phyloP scores from a whole-genome alignment of 2,888 invertebrate genomes.

The Chymomyza procnemis region DNA sequence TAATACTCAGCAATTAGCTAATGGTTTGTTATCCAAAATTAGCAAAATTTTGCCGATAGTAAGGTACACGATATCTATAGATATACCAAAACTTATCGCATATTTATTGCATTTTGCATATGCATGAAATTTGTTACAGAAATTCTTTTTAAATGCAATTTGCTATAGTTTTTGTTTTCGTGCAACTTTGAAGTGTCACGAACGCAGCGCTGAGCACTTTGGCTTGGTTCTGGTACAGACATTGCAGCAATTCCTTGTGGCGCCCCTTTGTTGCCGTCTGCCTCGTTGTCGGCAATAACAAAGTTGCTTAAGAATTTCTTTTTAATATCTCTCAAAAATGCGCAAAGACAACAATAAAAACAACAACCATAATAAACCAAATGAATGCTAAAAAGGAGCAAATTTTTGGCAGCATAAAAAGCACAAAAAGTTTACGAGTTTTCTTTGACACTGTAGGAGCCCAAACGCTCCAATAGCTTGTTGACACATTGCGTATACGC shows the following conservation, averaged over 20 bases:
- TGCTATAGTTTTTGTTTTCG: slow-evolving; percentile 43
- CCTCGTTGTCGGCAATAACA: slow-evolving; percentile 13
- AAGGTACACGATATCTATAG: not conserved
- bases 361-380: not conserved
- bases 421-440: slow-evolving; percentile 24
- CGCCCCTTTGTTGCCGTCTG: not conserved
- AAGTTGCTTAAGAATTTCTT: slow-evolving; percentile 48
- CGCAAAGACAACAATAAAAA: slow-evolving; percentile 4
- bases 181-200: slow-evolving; percentile 57
- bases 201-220: slow-evolving; percentile 14
- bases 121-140: slow-evolving; percentile 7
- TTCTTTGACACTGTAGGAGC: not conserved
- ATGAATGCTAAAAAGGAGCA: not conserved
- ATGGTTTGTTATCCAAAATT: slow-evolving; percentile 25
- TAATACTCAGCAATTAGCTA: slow-evolving; percentile 13
- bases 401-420: slow-evolving; percentile 3
- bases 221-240: not conserved
- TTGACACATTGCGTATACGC: slow-evolving; percentile 28
- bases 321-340: slow-evolving; percentile 28
- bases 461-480: not conserved
- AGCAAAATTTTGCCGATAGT: slow-evolving; percentile 6
- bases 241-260: not conserved
- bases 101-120: not conserved
- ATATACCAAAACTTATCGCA: not conserved
- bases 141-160: slow-evolving; percentile 63